These are phyloP conservation scores for Drepana falcataria DNA, from an alignment of 2,888 invertebrate species.

Conservation along the genomic window DNA sequence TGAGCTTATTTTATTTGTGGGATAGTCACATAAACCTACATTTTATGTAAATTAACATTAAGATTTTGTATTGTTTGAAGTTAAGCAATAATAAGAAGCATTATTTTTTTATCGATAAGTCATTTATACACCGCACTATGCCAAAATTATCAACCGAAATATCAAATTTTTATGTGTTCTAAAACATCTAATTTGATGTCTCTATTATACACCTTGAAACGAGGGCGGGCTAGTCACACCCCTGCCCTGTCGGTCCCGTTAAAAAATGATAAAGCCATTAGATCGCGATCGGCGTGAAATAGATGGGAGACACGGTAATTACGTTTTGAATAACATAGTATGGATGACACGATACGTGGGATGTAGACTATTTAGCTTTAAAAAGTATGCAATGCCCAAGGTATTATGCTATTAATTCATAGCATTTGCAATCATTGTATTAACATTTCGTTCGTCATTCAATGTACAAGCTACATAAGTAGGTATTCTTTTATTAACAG, in stretches of 20 bases:
- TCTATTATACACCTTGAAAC: conserved; percentile 51
- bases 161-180: conserved; percentile 29
- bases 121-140: conserved; percentile 23
- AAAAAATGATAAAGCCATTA: conserved; percentile 61
- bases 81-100: too few species aligned
- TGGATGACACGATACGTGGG: conserved; percentile 9
- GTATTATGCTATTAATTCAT: not conserved
- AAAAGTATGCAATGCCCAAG: not conserved
- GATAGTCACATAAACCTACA: too few species aligned
- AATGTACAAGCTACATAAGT: too few species aligned
- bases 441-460: not conserved
- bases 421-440: not conserved
- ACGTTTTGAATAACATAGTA: conserved; percentile 31
- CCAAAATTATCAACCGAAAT: conserved; percentile 7
- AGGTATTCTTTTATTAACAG: too few species aligned
- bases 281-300: conserved; percentile 19
- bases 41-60: too few species aligned
- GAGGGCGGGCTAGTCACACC: conserved; percentile 45
- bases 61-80: too few species aligned
- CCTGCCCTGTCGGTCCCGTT: conserved; percentile 16
- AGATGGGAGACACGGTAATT: conserved; percentile 28
- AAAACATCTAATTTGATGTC: conserved; percentile 59
- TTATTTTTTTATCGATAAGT: not conserved
- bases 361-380: not conserved
- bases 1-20: too few species aligned